Evolutionary conservation across 92 coral and sea anemone genomes (phyloP).

Genomic region (Umimayanthus chanpuru): DNA sequence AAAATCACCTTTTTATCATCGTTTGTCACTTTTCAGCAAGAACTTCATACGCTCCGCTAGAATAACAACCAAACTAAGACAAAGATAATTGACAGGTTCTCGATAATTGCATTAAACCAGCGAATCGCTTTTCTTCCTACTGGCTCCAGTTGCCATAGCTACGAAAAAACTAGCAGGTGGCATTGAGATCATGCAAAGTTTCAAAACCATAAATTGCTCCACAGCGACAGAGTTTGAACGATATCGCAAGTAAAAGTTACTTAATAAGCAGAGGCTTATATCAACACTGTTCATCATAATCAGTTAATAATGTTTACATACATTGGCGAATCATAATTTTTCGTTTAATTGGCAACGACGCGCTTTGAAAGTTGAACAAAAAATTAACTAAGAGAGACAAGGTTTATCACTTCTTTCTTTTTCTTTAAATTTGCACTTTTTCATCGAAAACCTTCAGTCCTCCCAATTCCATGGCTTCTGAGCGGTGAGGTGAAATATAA

Average conservation of each 20-base stretch:
- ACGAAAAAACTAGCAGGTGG: constrained; percentile 33
- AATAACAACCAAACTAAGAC: background rate
- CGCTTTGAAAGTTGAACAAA: background rate
- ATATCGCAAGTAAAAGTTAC: constrained; percentile 35
- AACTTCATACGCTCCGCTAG: constrained; percentile 35
- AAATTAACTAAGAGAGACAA: background rate
- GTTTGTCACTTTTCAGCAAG: constrained; percentile 16
- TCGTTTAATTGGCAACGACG: background rate
- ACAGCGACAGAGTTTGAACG: constrained; percentile 3
- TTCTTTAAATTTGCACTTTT: no score
- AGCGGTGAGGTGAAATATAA: background rate
- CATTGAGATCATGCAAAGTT: constrained; percentile 32
- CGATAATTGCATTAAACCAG: background rate
- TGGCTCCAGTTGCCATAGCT: background rate
- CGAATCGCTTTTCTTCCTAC: constrained; percentile 11
- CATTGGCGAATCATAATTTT: background rate
- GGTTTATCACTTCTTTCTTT: background rate
- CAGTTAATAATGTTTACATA: background rate
- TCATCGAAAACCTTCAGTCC: background rate
- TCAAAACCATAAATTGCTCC: constrained; percentile 32
- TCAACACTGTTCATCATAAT: background rate
- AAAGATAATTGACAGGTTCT: background rate
- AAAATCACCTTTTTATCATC: constrained; percentile 48
- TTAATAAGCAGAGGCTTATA: constrained; percentile 17
- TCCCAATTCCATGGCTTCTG: background rate